Base-by-base conservation (phyloP, 2,888 invertebrate genomes). In the Volucella inflata region DNA sequence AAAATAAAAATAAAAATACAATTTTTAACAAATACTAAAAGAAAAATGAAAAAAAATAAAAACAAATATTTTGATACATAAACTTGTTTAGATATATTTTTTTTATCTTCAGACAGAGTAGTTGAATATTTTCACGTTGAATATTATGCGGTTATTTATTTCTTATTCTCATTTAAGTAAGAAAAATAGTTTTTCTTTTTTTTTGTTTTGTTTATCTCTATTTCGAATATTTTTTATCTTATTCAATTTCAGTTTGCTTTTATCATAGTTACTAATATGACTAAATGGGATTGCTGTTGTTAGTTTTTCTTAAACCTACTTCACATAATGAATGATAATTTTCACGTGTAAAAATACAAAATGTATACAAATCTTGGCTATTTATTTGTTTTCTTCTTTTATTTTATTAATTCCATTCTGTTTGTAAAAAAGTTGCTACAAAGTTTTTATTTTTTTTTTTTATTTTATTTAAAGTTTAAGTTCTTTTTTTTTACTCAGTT, bases 361-460 rank as follows among this genome's bases (percentile, higher is more conserved):
- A 85, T 64, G 48, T 79, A 60, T 81, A 87, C 75, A 83, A n/a
- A 85, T 87, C 83, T 88, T 88, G 88, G 87, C 87, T 88, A 83
- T 87, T 84, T 75, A 50, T 67, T 53, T 60, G 38, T 74, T 67
- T 48, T 50, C 67, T 68, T 77, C 38, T 55, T 68, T 72, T 48
- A 21, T 30, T 30, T 30, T 30, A 2, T 21, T 57, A 77, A 71
- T 67, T 38, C 40, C 62, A 21, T 40, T 82, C 53, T 57, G 70
- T 48, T 68, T 72, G 80, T 85, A 87, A 80, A 76, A 87, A 55
- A 64, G 12, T 76, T 71, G 48, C 74, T 57, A 53, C 46, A 80
- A 81, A 62, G 59, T 57, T 65, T 68, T 42, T n/a, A n/a, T 62
- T 67, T 76, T 72, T 62, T 12, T 51, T 55, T 44, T 40, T 21